A percentile compares a stretch with the other conserved stretches of the same genome.
These are phyloP conservation scores for Tenthredo amoena DNA, from an alignment of 2,888 invertebrate species.

Conservation along the genomic window DNA sequence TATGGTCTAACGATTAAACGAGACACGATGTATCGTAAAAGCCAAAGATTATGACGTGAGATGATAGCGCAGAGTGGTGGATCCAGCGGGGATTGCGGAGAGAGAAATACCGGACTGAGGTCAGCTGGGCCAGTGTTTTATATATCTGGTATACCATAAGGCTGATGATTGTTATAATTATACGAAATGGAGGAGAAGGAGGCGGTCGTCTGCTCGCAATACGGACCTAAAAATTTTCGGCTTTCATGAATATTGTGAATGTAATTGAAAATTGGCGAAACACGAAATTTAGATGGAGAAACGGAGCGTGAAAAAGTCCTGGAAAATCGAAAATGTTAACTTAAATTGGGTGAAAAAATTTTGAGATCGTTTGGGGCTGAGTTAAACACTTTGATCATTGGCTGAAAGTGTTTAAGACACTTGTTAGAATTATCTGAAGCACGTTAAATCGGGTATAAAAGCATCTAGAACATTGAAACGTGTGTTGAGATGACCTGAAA, in stretches of 20 bases:
- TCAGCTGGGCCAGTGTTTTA: constrained; percentile 13
- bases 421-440: too few relatives aligned
- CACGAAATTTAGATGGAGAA: too few relatives aligned
- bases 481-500: too few relatives aligned
- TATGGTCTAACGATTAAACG: background rate
- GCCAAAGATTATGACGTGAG: background rate
- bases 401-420: too few relatives aligned
- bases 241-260: background rate
- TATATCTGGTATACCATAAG: constrained; percentile 13
- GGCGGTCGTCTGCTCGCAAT: background rate
- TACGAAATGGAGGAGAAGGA: background rate
- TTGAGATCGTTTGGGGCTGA: too few relatives aligned
- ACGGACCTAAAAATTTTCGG: background rate
- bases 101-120: background rate
- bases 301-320: too few relatives aligned
- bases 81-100: background rate
- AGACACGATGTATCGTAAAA: background rate
- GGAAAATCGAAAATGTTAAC: too few relatives aligned
- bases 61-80: background rate
- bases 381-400: too few relatives aligned
- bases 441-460: too few relatives aligned
- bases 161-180: constrained; percentile 5
- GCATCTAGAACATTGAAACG: too few relatives aligned
- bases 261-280: too few relatives aligned
- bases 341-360: too few relatives aligned